phyloP scores from a whole-genome alignment of 2,797 vertebrate species.

The Lerista edwardsae region DNA sequence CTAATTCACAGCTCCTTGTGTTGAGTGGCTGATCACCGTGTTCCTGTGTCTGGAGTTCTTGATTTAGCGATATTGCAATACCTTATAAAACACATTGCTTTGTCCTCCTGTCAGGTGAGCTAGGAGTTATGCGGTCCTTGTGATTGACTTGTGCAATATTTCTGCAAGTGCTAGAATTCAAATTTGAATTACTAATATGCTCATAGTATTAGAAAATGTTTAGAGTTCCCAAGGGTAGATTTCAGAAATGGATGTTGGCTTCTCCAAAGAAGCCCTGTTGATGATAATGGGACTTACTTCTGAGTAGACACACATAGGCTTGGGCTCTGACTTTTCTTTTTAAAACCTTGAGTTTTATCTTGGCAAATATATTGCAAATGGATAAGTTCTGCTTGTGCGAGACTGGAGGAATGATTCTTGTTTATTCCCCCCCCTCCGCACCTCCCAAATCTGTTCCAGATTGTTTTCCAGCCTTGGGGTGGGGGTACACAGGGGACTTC shows the following conservation, averaged over 20 bases:
- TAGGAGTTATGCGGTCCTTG: neutral
- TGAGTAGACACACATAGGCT: too few relatives aligned
- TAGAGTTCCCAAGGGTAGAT: slow-evolving; percentile 51
- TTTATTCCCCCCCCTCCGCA: too few relatives aligned
- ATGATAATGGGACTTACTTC: too few relatives aligned
- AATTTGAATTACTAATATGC: neutral
- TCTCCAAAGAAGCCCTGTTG: neutral
- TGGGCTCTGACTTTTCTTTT: slow-evolving; percentile 24
- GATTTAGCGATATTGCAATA: neutral
- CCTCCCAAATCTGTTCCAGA: too few relatives aligned
- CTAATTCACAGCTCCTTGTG: neutral
- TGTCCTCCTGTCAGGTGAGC: neutral
- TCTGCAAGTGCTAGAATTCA: too few relatives aligned
- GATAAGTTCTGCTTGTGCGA: too few relatives aligned
- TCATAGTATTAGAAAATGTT: slow-evolving; percentile 43
- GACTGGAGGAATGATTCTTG: too few relatives aligned
- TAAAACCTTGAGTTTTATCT: neutral
- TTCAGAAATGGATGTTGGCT: neutral
- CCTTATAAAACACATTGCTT: neutral
- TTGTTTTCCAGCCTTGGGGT: too few relatives aligned
- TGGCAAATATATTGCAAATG: too few relatives aligned
- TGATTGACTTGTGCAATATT: neutral
- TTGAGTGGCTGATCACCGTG: neutral
- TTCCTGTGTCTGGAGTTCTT: neutral
- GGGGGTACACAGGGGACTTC: neutral